Evolutionary conservation across 1,140 invertebrate species (phyloP), one percentile per base, ranked within the genome.

Genomic region (Ericerus pela): DNA sequence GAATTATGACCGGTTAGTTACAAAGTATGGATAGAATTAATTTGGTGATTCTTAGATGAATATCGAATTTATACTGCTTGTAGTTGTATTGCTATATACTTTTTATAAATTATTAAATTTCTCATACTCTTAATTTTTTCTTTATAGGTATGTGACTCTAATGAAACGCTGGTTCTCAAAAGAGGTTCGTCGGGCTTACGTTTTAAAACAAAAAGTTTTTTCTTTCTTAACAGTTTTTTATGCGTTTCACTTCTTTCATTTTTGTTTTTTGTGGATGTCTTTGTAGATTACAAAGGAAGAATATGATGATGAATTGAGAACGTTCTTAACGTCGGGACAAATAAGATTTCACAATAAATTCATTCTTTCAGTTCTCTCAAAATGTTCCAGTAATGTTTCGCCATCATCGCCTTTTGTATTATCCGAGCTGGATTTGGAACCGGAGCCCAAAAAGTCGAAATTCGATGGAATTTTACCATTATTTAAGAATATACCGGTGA

Each of bases 311-410:
- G 82, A 85, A 70, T 82, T 81, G 5, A 73, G 84, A 30, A 76
- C 77, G 65, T 70, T 88, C 1, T 70, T 88, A 58, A 75, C 71
- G 6, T 65, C 74, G 2, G 79, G 85, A 41, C 78, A 84, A 68
- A 76, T 88, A 30, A 81, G 81, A 68, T 72, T 85, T 24, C 86
- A 89, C 65, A 90, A 90, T 71, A 79, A 87, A 62, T 89, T 90
- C 66, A 70, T 90, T 5, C 65, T 88, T 8, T 83, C 83, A 10
- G 72, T 89, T 38, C 75, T 89, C 10, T 83, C 85, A 59, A 88
- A 81, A 73, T 82, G 88, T 14, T 80, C 84, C 64, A 77, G 75
- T 24, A 68, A 82, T 47, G 74, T 76, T 1, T 71, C 75, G 37
- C 68, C 73, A 6, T 75, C 78, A 28, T 74, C 78, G 37, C 67